A percentile compares a stretch with the other conserved stretches of the same genome.
phyloP scores from a whole-genome alignment of 1,140 invertebrate genomes.

The Drosophila sturtevanti region DNA sequence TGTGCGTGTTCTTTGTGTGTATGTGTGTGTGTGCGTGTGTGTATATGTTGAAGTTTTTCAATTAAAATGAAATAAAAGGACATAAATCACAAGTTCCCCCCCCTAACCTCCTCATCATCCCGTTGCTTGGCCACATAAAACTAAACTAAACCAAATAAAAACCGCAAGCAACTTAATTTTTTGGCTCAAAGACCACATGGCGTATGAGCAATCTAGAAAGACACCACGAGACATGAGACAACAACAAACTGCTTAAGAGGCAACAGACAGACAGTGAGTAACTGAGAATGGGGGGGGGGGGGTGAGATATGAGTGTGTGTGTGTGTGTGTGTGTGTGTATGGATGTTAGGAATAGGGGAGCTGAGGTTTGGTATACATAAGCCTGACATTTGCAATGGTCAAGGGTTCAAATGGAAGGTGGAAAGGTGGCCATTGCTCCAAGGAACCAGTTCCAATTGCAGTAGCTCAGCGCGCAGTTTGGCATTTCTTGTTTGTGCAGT shows the following conservation, averaged over 20 bases:
- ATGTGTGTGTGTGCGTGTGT: constrained; percentile 42
- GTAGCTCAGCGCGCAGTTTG: constrained; percentile 12
- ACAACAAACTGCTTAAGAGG: constrained; percentile 1
- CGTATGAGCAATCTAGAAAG: constrained; percentile 64
- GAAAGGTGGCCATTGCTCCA: not conserved
- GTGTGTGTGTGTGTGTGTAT: too few species aligned
- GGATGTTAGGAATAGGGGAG: not conserved
- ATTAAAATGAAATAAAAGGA: constrained; percentile 81
- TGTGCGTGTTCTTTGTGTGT: constrained; percentile 42
- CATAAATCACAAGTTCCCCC: constrained; percentile 62
- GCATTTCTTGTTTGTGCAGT: constrained; percentile 35
- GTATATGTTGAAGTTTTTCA: constrained; percentile 68
- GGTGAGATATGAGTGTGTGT: too few species aligned
- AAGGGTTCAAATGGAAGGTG: constrained; percentile 2
- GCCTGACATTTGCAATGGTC: constrained; percentile 8
- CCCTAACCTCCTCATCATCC: not conserved
- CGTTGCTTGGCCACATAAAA: constrained; percentile 16
- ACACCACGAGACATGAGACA: not conserved
- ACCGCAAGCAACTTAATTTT: constrained; percentile 73
- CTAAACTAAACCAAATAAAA: constrained; percentile 48
- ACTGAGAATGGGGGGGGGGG: not conserved
- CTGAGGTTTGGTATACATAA: not conserved
- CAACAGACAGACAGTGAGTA: constrained; percentile 26
- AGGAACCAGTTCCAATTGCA: constrained; percentile 8
- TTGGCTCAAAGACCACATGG: constrained; percentile 49